Conservation (phyloP, 2,797 vertebrate species). For the Pseudochirops corinnae region DNA sequence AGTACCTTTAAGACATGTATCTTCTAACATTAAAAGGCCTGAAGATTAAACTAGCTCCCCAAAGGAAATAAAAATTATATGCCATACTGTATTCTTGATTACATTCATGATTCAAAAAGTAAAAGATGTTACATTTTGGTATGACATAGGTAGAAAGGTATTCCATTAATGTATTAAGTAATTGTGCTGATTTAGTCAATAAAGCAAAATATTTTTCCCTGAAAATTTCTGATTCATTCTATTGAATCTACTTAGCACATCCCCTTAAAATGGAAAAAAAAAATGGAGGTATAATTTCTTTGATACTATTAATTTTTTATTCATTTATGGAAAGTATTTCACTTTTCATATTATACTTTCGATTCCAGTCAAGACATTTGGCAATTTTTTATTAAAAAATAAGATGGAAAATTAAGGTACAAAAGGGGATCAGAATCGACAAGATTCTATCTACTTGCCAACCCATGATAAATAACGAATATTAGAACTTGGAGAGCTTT, state of each 20-base stretch:
- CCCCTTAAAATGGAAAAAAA: neutral
- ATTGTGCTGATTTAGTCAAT: slow-evolving; percentile 17
- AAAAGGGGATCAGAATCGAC: neutral
- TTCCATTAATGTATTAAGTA: slow-evolving; percentile 5
- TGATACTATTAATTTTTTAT: slow-evolving; percentile 32
- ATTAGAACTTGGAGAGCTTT: neutral
- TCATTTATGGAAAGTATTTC: neutral
- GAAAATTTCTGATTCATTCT: slow-evolving; percentile 40
- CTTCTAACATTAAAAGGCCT: slow-evolving; percentile 25
- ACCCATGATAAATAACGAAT: neutral
- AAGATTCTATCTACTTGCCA: neutral
- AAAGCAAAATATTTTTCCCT: slow-evolving; percentile 50
- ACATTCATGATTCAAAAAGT: slow-evolving; percentile 29
- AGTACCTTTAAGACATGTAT: neutral
- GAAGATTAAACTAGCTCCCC: slow-evolving; percentile 37
- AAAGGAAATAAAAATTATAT: slow-evolving; percentile 32
- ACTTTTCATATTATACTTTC: slow-evolving; percentile 1
- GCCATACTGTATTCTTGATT: neutral
- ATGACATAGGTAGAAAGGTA: slow-evolving; percentile 35
- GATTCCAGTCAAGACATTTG: slow-evolving; percentile 8
- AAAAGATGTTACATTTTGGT: slow-evolving; percentile 27
- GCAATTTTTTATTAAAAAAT: slow-evolving; percentile 16
- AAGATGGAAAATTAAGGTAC: slow-evolving; percentile 41
- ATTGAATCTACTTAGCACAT: slow-evolving; percentile 26
- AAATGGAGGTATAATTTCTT: slow-evolving; percentile 4